Evolutionary conservation across 2,113 vertebrate species (phyloP).

Genomic region (Hemiprocne comata): DNA sequence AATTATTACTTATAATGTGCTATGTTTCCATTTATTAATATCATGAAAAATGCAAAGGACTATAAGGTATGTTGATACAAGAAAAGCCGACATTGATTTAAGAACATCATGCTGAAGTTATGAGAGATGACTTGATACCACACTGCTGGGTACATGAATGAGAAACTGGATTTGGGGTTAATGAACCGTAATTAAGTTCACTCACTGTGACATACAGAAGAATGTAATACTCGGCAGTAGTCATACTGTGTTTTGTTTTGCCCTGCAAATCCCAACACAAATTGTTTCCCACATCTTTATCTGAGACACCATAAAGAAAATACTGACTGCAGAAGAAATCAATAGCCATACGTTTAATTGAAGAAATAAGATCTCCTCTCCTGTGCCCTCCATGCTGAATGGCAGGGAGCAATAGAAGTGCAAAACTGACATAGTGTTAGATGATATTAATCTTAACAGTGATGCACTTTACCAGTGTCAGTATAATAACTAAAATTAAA

Average conservation of each 20-base stretch:
- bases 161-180: conserved; percentile 48
- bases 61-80: not conserved
- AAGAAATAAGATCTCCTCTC: not conserved
- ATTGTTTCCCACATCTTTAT: conserved; percentile 38
- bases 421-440: not conserved
- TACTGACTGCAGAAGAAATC: not conserved
- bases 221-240: conserved; percentile 36
- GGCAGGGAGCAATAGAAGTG: not conserved
- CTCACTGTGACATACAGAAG: conserved; percentile 56
- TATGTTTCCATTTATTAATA: not conserved
- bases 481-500: not conserved
- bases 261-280: conserved; percentile 40
- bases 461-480: not conserved
- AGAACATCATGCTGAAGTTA: conserved; percentile 45
- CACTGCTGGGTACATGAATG: conserved; percentile 27
- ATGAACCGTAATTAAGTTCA: conserved; percentile 63
- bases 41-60: not conserved
- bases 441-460: not conserved
- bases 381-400: not conserved
- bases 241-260: conserved; percentile 43
- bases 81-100: conserved; percentile 22
- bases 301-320: not conserved
- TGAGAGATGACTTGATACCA: conserved; percentile 48
- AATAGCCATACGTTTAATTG: not conserved
- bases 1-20: conserved; percentile 23